Base-by-base conservation (phyloP, 2,797 vertebrate genomes). In the Erethizon dorsatum region DNA sequence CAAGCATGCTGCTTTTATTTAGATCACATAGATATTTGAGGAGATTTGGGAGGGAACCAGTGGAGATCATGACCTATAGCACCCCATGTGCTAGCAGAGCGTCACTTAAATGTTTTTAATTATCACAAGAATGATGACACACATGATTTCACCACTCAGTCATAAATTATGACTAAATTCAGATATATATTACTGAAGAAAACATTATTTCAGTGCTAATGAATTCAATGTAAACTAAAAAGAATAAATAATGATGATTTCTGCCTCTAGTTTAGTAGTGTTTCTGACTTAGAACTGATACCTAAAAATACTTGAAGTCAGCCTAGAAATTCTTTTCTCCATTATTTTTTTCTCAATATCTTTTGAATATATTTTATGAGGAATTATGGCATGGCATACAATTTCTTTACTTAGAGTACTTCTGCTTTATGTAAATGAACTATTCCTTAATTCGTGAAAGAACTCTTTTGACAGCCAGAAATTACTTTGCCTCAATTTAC, bases 191-290 rank as follows among this genome's bases (percentile, higher is more conserved):
- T 41, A 56, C n/a, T 88, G 82, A 65, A 90, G 41, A 83, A 96
- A 87, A 95, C 17, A 63, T 50, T 20, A 80, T 59, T 83, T 84
- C 54, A 94, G 47, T 33, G 61, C 56, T 75, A 87, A 54, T 83
- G 95, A 52, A 78, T 86, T 92, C 61, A 52, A 41, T 93, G 15
- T 87, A 85, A 93, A n/a, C 83, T 83, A 47, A 97, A 93, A 93
- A 61, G 59, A 73, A n/a, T 88, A 52, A 65, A n/a, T 59, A 88
- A 71, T 63, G 71, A 79, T 86, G 88, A 78, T 69, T 56, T 93
- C 77, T 75, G 41, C 56, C 75, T 88, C 57, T 69, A 87, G 61
- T 59, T 86, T n/a, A 91, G 33, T 28, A 92, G 33, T 91, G 37
- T 26, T 90, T 92, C 79, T 94, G 87, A 67, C 45, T 90, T 87